Evolutionary conservation across 2,797 vertebrate species (phyloP).

Genomic region (Alosa sapidissima): DNA sequence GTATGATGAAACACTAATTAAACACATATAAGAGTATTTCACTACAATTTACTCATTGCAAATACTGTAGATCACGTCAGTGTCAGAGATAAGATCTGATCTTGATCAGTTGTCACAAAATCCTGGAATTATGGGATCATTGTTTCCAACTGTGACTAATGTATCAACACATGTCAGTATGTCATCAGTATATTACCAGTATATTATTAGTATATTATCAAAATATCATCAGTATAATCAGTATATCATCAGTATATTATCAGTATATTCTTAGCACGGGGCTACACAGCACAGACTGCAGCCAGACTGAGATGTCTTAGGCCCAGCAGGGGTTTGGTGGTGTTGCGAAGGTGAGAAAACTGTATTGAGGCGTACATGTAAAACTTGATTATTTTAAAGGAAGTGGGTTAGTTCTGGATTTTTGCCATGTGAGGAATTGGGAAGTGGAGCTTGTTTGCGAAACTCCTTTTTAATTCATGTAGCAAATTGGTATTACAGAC

Average conservation of each 20-base stretch:
- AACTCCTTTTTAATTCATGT: background rate
- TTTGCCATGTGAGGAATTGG: background rate
- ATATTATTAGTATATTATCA: too few species aligned
- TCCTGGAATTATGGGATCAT: background rate
- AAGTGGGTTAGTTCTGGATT: background rate
- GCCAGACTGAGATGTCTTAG: background rate
- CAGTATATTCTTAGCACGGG: too few species aligned
- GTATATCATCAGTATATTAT: too few species aligned
- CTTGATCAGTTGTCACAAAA: background rate
- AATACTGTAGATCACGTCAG: background rate
- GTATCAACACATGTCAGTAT: background rate
- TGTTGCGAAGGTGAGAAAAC: background rate
- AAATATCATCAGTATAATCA: too few species aligned
- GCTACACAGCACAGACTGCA: background rate
- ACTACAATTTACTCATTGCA: background rate
- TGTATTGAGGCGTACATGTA: background rate
- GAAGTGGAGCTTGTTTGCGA: background rate
- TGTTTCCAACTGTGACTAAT: background rate
- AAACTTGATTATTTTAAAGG: too few species aligned
- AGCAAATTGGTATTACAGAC: background rate
- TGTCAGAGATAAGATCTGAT: background rate
- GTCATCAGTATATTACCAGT: too few species aligned
- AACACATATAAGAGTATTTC: background rate
- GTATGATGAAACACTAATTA: background rate
- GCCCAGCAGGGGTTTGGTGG: background rate